Evolutionary conservation across 2,888 invertebrate genomes (phyloP), one percentile per base, ranked within the genome.

Genomic region (Hoplodrina ambigua): DNA sequence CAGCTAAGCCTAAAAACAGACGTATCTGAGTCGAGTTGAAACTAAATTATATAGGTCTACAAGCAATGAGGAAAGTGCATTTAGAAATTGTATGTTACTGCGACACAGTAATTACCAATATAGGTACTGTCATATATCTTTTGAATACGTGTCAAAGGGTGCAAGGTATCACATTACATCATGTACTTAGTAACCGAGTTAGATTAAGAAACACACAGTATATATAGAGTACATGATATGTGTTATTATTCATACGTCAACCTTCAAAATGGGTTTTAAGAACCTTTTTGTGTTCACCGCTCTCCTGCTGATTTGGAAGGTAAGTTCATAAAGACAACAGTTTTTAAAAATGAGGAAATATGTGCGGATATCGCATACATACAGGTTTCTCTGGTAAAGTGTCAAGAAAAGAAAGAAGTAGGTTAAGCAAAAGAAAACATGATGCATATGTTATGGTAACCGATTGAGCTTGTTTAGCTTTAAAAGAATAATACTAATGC

Each of bases 121-220:
- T 66, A n/a, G n/a, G n/a, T n/a, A 72, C 37, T 53, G 17, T 60
- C 7, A 59, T 55, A 25, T 81, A 81, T 81, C 75, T 68, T 59
- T 62, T 61, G n/a, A 60, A 70, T 82, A 94, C 94, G 94, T 94
- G 94, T 88, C 85, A 77, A 75, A 69, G 58, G 76, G 74, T 77
- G 73, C 62, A 73, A 85, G 86, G 79, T 59, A 65, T 59, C 41
- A 58, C 46, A 72, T 91, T 90, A 82, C 90, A 79, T 88, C 87
- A 92, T 72, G 57, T 86, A 87, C 88, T 89, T 65, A 86, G 84
- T 91, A 86, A 90, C 88, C 86, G 82, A 88, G 69, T 86, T 85
- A 71, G 74, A 79, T 93, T 93, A 93, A 90, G 93, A 89, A 93
- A 94, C 83, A 75, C 69, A 73, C 82, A 84, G 86, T 91, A 90